These are phyloP conservation scores for Siderastrea siderea DNA, from an alignment of 92 coral and sea anemone species.

Conservation along the genomic window DNA sequence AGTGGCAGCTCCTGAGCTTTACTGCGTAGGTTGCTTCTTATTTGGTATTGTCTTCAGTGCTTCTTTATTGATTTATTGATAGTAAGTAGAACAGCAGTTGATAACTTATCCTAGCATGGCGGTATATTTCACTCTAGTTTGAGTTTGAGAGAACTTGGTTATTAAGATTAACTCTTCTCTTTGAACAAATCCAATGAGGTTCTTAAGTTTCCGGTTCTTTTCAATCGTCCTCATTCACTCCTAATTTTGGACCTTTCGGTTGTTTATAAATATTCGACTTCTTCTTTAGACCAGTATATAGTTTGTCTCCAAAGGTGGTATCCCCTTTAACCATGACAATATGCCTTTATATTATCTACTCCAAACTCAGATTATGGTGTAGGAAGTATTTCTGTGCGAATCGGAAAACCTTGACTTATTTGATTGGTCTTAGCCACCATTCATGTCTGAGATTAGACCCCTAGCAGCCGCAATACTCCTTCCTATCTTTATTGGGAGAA, in stretches of 20 bases:
- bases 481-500: too few species aligned
- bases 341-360: slow-evolving; percentile 6
- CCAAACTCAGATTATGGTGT: slow-evolving; percentile 23
- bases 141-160: slow-evolving; percentile 24
- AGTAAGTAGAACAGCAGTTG: slow-evolving; percentile 30
- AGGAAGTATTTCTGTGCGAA: background rate
- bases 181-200: background rate
- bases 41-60: background rate
- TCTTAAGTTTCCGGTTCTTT: background rate
- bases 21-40: background rate
- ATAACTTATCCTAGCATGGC: slow-evolving; percentile 13
- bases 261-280: background rate
- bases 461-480: background rate
- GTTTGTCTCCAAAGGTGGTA: background rate
- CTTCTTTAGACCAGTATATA: background rate
- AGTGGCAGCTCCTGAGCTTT: slow-evolving; percentile 9
- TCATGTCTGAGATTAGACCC: background rate
- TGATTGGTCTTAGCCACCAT: background rate
- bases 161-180: background rate
- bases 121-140: slow-evolving; percentile 12
- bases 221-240: background rate
- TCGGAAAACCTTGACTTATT: background rate
- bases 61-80: background rate
- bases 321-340: background rate
- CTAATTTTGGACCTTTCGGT: background rate